Conservation (phyloP, 1,140 invertebrate genomes). For the Caligus rogercresseyi region DNA sequence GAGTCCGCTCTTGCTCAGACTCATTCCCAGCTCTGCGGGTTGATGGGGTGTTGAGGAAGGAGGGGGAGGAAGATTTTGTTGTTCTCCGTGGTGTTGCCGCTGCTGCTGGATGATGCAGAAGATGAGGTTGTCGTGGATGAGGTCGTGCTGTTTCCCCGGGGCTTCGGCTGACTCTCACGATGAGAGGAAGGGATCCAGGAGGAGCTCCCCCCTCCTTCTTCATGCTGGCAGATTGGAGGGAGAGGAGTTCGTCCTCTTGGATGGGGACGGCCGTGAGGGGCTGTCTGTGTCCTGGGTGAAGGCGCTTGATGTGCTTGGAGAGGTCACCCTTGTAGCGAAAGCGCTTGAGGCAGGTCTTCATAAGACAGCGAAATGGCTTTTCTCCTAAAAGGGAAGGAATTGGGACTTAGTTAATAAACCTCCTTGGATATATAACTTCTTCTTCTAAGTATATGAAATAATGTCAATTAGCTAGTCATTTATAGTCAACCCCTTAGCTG, state of each 20-base stretch:
- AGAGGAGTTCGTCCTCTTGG: constrained; percentile 14
- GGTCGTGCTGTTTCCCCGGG: too few species aligned
- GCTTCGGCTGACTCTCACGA: background rate
- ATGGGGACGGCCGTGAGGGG: constrained; percentile 10
- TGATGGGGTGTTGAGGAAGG: constrained; percentile 7
- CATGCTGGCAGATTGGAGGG: background rate
- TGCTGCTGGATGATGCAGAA: background rate
- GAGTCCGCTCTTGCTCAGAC: background rate
- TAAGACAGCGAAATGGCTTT: constrained; percentile 19
- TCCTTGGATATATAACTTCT: background rate
- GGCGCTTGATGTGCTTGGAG: constrained; percentile 18
- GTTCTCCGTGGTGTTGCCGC: background rate
- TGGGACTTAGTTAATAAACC: background rate
- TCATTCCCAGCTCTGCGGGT: background rate
- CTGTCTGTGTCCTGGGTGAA: constrained; percentile 17
- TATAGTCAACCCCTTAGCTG: too few species aligned
- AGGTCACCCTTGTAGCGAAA: constrained; percentile 20
- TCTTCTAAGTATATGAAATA: too few species aligned
- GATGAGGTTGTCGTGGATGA: background rate
- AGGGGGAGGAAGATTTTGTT: constrained; percentile 9
- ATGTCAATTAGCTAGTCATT: too few species aligned
- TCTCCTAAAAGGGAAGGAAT: constrained; percentile 14
- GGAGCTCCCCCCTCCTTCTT: too few species aligned
- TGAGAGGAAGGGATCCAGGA: background rate
- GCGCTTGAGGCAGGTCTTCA: constrained; percentile 17